Evolutionary conservation across 2,113 vertebrate genomes (phyloP), one percentile per base, ranked within the genome.

Genomic region (Nanorana parkeri): DNA sequence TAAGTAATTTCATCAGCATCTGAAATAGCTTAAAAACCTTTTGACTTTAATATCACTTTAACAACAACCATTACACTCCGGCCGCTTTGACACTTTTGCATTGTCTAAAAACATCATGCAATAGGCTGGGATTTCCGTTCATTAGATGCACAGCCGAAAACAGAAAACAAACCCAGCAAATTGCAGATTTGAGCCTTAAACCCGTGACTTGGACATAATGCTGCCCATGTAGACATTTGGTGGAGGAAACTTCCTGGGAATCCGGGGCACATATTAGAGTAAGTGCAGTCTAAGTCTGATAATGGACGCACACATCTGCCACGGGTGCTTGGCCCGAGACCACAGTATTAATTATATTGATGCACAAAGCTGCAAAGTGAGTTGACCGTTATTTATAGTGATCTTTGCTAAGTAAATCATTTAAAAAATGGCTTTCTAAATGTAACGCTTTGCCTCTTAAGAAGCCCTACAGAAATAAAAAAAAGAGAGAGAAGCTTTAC

Each of bases 401-500:
- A 92, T 92, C 90, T 92, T 92, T 89, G 87, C 91, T 92, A 92
- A 93, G 90, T 91, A 93, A 93, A 93, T 93, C 87, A 92, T 92
- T 93, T 92, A 21, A 19, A 92, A 94, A 93, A 94, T 90, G 91
- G 91, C 93, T 92, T 92, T 92, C 92, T 90, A 90, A 91, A 92
- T 89, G 93, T 91, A 94, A 92, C 88, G 4, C 94, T 60, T 94
- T 94, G 92, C 89, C 92, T 93, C 94, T 94, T 96, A 96, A 97
- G 96, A 95, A 96, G 95, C 92, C 95, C 92, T 87, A 77, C 94
- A 94, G 92, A 88, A 94, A 93, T 93, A 11, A 47, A 47, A 47
- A 47, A 47, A 97, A 95, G 8, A 5, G 29, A 32, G 32, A 97
- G 95, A 97, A 96, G 95, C 95, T 98, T 98, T 95, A 92, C 93